Conservation (phyloP, 2,888 invertebrate species). For the Laspeyria flexula region DNA sequence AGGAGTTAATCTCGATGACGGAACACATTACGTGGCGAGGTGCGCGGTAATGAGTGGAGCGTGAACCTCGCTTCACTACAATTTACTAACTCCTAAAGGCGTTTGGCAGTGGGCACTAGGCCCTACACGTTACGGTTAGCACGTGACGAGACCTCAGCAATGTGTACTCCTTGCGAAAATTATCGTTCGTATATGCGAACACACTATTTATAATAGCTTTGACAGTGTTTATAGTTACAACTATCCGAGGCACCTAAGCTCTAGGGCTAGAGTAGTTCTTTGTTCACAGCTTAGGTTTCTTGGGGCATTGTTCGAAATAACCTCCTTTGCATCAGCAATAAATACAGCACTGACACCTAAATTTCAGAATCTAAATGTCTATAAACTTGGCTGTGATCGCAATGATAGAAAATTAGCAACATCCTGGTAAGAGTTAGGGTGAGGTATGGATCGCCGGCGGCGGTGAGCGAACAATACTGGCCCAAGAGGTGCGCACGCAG, state of each 20-base stretch:
- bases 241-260: no score
- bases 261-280: neutral
- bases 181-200: neutral
- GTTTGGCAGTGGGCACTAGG: conserved; percentile 52
- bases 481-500: conserved; percentile 63
- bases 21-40: conserved; percentile 76
- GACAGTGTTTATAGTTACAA: no score
- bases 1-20: conserved; percentile 84
- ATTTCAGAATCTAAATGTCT: conserved; percentile 78
- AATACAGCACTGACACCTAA: conserved; percentile 81
- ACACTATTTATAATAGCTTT: neutral
- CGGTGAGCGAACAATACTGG: conserved; percentile 66
- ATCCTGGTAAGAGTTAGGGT: conserved; percentile 81
- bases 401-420: conserved; percentile 85
- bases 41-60: conserved; percentile 77
- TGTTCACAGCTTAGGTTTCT: neutral
- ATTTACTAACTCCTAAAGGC: conserved; percentile 80
- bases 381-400: conserved; percentile 79
- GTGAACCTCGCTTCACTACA: conserved; percentile 73
- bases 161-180: neutral
- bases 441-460: conserved; percentile 78
- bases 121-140: conserved; percentile 4
- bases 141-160: neutral
- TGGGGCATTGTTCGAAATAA: conserved; percentile 35
- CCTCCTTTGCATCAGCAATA: conserved; percentile 60